phyloP scores from a whole-genome alignment of 2,113 vertebrate species.

The Zosterops borbonicus region DNA sequence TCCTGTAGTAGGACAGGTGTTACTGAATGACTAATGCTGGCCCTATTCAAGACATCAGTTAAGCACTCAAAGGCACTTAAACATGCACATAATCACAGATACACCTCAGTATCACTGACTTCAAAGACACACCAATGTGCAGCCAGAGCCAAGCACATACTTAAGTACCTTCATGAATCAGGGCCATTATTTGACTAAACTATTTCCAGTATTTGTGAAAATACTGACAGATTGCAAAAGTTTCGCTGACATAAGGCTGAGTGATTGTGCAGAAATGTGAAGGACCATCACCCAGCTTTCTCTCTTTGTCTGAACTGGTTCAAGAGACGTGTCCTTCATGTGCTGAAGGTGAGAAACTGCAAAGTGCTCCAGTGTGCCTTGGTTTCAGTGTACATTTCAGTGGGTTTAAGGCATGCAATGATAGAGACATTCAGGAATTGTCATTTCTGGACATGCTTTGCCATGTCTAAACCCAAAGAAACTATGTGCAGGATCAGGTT shows the following conservation, averaged over 20 bases:
- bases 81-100: background rate
- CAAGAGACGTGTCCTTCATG: background rate
- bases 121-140: background rate
- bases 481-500: background rate
- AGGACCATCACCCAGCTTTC: background rate
- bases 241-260: background rate
- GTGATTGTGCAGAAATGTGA: background rate
- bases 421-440: background rate
- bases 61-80: background rate
- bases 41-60: background rate
- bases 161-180: background rate
- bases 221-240: background rate
- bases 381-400: background rate
- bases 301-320: background rate
- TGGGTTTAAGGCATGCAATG: background rate
- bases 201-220: background rate
- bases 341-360: background rate
- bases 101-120: background rate
- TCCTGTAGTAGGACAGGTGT: constrained; percentile 3
- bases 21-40: background rate
- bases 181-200: background rate
- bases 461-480: background rate
- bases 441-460: background rate
- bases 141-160: background rate
- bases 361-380: background rate